Evolutionary conservation across 2,797 vertebrate genomes (phyloP).

Genomic region (Cuniculus paca): DNA sequence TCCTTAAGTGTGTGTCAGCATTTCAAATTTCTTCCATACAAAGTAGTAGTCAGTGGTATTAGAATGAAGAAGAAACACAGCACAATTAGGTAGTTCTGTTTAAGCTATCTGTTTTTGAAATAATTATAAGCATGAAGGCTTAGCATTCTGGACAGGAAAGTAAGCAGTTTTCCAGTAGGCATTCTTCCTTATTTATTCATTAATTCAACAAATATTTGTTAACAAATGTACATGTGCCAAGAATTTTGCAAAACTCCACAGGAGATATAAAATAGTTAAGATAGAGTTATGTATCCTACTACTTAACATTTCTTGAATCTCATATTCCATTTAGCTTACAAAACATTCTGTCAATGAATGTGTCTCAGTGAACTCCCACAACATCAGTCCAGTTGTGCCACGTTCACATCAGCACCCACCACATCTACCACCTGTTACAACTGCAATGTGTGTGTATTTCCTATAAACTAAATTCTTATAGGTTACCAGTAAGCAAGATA

Average conservation of each 20-base stretch:
- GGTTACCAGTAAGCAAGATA: not conserved
- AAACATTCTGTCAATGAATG: not conserved
- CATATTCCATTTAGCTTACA: not conserved
- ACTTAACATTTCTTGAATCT: not conserved
- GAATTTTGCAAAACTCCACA: not conserved
- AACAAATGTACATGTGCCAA: not conserved
- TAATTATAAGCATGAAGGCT: not conserved
- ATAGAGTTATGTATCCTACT: not conserved
- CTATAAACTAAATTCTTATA: not conserved
- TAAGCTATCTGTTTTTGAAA: not conserved
- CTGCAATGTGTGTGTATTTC: not conserved
- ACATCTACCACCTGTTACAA: not conserved
- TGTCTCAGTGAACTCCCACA: not conserved
- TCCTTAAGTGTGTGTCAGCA: constrained; percentile 59
- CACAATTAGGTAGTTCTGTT: not conserved
- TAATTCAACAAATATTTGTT: constrained; percentile 31
- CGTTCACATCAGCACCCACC: not conserved
- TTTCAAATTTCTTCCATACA: constrained; percentile 1
- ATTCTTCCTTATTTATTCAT: constrained; percentile 40
- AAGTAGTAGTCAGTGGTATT: not conserved
- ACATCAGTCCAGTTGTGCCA: not conserved
- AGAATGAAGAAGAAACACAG: constrained; percentile 29
- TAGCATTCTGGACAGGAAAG: not conserved
- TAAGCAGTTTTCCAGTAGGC: not conserved
- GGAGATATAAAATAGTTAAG: not conserved